Percentiles rank a stretch among this genome's conserved stretches.
Evolutionary conservation across 2,888 invertebrate genomes (phyloP).

Genomic region (Caenorhabditis panamensis): DNA sequence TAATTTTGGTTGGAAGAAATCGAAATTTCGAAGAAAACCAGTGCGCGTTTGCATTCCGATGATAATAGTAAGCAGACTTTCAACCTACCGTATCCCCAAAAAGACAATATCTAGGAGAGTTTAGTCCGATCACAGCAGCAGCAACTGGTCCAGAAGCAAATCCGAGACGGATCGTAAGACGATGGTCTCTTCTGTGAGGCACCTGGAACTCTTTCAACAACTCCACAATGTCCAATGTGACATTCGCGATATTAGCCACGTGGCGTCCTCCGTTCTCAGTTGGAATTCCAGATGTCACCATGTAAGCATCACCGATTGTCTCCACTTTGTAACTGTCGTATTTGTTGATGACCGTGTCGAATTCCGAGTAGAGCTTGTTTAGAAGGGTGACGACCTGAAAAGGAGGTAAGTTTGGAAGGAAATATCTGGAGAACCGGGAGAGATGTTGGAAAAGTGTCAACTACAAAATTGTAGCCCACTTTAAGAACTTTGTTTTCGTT

Average conservation of each 20-base stretch:
- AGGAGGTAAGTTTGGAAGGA: too few species aligned
- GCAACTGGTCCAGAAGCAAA: slow-evolving; percentile 69
- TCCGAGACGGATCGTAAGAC: slow-evolving; percentile 64
- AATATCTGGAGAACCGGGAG: too few species aligned
- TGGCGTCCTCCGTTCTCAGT: slow-evolving; percentile 71
- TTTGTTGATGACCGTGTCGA: slow-evolving; percentile 75
- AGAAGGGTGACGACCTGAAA: slow-evolving; percentile 68
- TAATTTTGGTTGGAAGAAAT: too few species aligned
- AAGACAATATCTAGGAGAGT: slow-evolving; percentile 70
- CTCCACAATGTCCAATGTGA: slow-evolving; percentile 64
- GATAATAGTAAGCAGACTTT: too few species aligned
- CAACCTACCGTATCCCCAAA: slow-evolving; percentile 71
- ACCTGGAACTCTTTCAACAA: slow-evolving; percentile 58
- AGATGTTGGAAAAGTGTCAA: too few species aligned
- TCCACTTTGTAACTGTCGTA: slow-evolving; percentile 71
- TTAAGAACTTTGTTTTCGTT: too few species aligned
- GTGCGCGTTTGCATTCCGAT: background rate
- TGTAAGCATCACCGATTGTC: slow-evolving; percentile 74
- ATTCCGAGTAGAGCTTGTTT: slow-evolving; percentile 77
- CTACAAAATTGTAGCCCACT: too few species aligned
- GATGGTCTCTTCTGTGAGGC: slow-evolving; percentile 60
- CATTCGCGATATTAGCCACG: slow-evolving; percentile 64
- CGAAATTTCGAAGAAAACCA: background rate
- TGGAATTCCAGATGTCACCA: slow-evolving; percentile 72
- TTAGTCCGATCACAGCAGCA: slow-evolving; percentile 68